phyloP scores from a whole-genome alignment of 2,113 vertebrate genomes.

The Crotalus viridis region DNA sequence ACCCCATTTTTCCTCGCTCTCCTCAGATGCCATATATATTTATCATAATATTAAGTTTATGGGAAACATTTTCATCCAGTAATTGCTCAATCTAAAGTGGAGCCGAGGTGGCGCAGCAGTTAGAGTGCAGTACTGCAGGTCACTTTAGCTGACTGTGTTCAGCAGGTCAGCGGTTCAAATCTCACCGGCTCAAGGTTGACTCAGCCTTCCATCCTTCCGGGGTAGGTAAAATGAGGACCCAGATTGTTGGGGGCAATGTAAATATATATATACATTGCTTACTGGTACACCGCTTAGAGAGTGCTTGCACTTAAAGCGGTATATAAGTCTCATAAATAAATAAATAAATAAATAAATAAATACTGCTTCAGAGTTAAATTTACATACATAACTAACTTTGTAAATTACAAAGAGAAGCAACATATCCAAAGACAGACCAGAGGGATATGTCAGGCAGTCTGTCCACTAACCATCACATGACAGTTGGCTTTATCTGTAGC shows the following conservation, averaged over 20 bases:
- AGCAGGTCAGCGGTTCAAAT: no score
- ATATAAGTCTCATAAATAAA: no score
- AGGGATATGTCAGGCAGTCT: not conserved
- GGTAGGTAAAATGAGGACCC: no score
- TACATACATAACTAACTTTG: not conserved
- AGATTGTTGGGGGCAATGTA: no score
- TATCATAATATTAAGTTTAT: not conserved
- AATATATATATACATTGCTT: no score
- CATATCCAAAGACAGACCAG: not conserved
- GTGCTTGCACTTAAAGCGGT: no score
- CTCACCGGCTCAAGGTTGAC: no score
- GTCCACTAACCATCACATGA: not conserved
- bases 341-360: not conserved
- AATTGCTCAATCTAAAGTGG: not conserved
- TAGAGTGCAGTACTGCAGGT: no score
- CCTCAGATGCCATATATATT: not conserved
- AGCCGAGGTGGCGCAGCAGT: no score
- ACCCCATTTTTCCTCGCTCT: not conserved
- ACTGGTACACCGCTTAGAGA: no score
- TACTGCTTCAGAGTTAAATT: not conserved
- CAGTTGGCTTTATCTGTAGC: not conserved
- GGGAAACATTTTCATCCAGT: not conserved
- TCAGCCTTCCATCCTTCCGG: no score
- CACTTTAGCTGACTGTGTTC: no score
- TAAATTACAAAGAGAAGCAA: not conserved